These are phyloP conservation scores for Anoura caudifer DNA, from an alignment of 2,113 vertebrate species.

Conservation along the genomic window DNA sequence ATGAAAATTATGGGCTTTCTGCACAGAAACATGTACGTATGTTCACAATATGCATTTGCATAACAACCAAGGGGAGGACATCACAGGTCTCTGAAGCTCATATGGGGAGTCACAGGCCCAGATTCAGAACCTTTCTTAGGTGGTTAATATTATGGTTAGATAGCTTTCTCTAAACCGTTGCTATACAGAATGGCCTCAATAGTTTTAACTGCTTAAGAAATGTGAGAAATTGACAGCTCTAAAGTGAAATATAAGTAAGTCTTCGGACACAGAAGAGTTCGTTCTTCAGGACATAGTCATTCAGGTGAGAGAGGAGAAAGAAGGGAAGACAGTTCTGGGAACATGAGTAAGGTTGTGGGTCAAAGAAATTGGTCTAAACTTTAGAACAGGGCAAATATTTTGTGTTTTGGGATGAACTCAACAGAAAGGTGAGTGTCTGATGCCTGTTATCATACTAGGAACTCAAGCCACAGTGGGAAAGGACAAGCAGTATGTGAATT, in stretches of 20 bases:
- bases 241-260: slow-evolving; percentile 2
- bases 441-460: neutral
- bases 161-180: neutral
- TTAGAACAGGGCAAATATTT: neutral
- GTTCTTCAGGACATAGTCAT: neutral
- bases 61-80: neutral
- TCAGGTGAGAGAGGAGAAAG: neutral
- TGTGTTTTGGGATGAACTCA: neutral
- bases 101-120: neutral
- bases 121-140: neutral
- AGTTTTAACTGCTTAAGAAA: neutral
- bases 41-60: neutral
- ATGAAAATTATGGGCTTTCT: neutral
- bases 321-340: neutral
- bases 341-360: neutral
- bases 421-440: neutral
- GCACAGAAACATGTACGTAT: neutral
- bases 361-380: neutral
- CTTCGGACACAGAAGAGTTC: neutral
- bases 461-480: neutral
- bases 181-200: neutral
- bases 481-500: neutral
- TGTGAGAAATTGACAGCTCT: neutral
- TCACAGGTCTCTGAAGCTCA: neutral
- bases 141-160: neutral